phyloP scores from a whole-genome alignment of 2,113 vertebrate species.

The Saimiri boliviensis region DNA sequence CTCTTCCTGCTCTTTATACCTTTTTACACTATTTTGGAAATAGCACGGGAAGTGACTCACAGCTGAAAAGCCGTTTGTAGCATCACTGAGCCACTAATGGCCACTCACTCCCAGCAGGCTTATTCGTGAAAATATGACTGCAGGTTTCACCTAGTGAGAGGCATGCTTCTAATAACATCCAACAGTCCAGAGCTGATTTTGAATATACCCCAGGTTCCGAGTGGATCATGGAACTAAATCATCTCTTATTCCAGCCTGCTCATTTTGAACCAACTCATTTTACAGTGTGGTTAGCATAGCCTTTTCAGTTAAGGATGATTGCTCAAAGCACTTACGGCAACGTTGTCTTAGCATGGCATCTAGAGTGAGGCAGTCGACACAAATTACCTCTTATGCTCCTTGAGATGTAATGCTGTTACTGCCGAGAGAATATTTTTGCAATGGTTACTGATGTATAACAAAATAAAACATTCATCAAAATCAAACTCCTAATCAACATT shows the following conservation, averaged over 20 bases:
- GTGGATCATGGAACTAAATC: slow-evolving; percentile 64
- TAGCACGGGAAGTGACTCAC: not conserved
- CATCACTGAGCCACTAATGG: slow-evolving; percentile 48
- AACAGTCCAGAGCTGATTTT: slow-evolving; percentile 46
- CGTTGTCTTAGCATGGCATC: slow-evolving; percentile 70
- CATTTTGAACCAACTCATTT: slow-evolving; percentile 76
- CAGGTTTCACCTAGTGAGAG: slow-evolving; percentile 47
- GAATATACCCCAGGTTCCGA: slow-evolving; percentile 28
- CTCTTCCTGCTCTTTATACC: slow-evolving; percentile 46
- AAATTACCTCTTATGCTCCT: slow-evolving; percentile 46
- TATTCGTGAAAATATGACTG: slow-evolving; percentile 59
- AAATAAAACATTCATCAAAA: slow-evolving; percentile 50
- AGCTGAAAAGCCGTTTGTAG: slow-evolving; percentile 58
- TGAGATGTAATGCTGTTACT: slow-evolving; percentile 59
- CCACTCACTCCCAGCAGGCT: slow-evolving; percentile 55
- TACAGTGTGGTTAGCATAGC: slow-evolving; percentile 67
- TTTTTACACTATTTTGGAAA: slow-evolving; percentile 59
- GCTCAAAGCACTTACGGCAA: slow-evolving; percentile 72
- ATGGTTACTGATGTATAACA: slow-evolving; percentile 65
- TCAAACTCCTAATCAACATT: slow-evolving; percentile 53
- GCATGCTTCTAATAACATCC: slow-evolving; percentile 30
- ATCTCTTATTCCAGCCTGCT: slow-evolving; percentile 68
- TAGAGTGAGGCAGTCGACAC: slow-evolving; percentile 52
- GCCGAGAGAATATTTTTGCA: slow-evolving; percentile 65
- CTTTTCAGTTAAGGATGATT: slow-evolving; percentile 68